Evolutionary conservation across 2,888 invertebrate species (phyloP).

Genomic region (Ephialtes manifestator): DNA sequence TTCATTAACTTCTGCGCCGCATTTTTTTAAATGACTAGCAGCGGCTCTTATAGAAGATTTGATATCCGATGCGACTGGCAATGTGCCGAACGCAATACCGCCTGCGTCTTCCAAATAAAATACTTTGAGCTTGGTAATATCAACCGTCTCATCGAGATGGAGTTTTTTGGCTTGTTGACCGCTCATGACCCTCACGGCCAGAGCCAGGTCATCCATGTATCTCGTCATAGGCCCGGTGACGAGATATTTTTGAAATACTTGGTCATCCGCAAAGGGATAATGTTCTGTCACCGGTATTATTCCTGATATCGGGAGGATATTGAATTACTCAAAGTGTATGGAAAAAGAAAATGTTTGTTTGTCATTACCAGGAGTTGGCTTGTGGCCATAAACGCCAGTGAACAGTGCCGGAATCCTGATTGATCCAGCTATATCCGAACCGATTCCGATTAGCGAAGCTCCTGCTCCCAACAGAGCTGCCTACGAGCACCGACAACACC

Average conservation of each 20-base stretch:
- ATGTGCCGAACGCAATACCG: conserved; percentile 86
- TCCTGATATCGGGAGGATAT: conserved; percentile 82
- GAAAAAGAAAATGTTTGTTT: neutral
- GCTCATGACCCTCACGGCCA: conserved; percentile 89
- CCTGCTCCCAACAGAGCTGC: conserved; percentile 91
- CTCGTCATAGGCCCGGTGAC: conserved; percentile 92
- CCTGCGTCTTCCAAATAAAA: conserved; percentile 90
- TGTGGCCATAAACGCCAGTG: conserved; percentile 96
- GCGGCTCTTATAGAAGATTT: conserved; percentile 86
- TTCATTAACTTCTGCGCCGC: conserved; percentile 85
- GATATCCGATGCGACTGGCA: conserved; percentile 87
- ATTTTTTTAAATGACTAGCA: conserved; percentile 86
- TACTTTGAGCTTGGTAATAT: conserved; percentile 86
- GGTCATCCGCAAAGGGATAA: conserved; percentile 87
- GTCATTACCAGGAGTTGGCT: conserved; percentile 91
- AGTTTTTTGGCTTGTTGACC: conserved; percentile 85
- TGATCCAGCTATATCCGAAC: conserved; percentile 95
- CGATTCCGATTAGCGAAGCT: conserved; percentile 92
- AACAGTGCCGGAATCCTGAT: conserved; percentile 95
- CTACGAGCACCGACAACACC: conserved; percentile 82
- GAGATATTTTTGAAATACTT: conserved; percentile 87
- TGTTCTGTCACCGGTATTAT: conserved; percentile 88
- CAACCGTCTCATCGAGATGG: conserved; percentile 87
- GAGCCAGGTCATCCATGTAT: conserved; percentile 91
- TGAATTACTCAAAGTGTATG: neutral